phyloP scores from a whole-genome alignment of 1,140 invertebrate species.

The Drepana arcuata region DNA sequence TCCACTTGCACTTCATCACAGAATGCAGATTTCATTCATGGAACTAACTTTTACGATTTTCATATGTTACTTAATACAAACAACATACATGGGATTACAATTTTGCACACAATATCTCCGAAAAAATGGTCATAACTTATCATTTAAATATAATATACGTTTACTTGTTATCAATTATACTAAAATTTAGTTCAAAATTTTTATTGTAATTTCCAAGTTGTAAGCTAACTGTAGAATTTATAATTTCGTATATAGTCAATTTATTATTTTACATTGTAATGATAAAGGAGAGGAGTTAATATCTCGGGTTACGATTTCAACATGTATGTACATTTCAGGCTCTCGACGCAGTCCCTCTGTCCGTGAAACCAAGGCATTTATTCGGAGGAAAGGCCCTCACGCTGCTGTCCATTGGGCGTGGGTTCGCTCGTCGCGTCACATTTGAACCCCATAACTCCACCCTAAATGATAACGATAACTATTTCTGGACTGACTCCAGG shows the following conservation, averaged over 20 bases:
- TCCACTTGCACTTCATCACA: background rate
- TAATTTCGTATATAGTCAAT: too few relatives aligned
- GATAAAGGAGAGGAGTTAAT: too few relatives aligned
- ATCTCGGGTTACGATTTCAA: too few relatives aligned
- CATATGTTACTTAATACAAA: background rate
- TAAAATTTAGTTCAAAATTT: constrained; percentile 1
- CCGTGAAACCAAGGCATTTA: constrained; percentile 69
- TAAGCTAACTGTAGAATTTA: too few relatives aligned
- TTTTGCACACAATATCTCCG: too few relatives aligned
- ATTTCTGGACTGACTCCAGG: constrained; percentile 84
- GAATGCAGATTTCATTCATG: constrained; percentile 3
- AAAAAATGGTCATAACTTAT: constrained; percentile 25
- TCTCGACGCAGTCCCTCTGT: constrained; percentile 48
- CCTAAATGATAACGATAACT: constrained; percentile 79
- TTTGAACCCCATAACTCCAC: constrained; percentile 76
- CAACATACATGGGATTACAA: background rate
- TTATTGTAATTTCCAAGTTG: too few relatives aligned
- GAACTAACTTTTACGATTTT: background rate
- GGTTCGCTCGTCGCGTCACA: constrained; percentile 82
- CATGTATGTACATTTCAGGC: too few relatives aligned
- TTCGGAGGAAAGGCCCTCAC: constrained; percentile 77
- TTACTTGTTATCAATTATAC: too few relatives aligned
- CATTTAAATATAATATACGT: constrained; percentile 5
- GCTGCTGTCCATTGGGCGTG: constrained; percentile 80
- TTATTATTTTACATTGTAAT: too few relatives aligned